A percentile compares a stretch with the other conserved stretches of the same genome.
Conservation (phyloP, 2,797 vertebrate species). For the Luscinia megarhynchos region DNA sequence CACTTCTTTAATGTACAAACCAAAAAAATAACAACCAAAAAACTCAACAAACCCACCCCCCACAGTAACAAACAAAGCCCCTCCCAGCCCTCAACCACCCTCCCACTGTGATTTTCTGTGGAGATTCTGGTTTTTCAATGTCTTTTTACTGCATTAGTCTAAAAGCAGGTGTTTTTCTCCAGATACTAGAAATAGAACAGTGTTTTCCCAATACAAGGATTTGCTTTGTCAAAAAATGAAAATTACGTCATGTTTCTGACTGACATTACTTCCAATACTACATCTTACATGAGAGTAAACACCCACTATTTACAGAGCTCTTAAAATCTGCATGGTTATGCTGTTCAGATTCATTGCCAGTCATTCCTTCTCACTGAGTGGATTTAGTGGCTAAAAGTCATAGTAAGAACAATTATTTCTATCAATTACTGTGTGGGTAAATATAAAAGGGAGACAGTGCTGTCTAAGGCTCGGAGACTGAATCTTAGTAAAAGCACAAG, state of each 20-base stretch:
- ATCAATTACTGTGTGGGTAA: background rate
- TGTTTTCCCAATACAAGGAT: background rate
- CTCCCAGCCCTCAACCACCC: background rate
- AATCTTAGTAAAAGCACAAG: background rate
- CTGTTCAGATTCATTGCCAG: background rate
- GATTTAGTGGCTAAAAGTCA: background rate
- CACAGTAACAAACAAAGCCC: background rate
- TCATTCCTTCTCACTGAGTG: background rate
- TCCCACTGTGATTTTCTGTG: rapidly evolving
- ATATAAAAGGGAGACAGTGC: background rate
- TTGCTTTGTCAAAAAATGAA: background rate
- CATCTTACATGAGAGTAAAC: background rate
- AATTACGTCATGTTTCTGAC: background rate
- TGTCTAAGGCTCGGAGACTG: background rate
- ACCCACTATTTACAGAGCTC: background rate
- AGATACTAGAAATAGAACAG: background rate
- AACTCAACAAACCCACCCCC: too few relatives aligned
- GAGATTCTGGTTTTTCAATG: background rate
- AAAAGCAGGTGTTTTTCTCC: background rate
- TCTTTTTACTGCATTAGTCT: background rate
- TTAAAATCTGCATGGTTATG: background rate
- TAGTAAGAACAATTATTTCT: background rate
- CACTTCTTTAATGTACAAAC: too few relatives aligned
- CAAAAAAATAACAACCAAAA: too few relatives aligned
- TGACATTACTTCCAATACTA: background rate